Evolutionary conservation across 1,140 invertebrate genomes (phyloP).

Genomic region (Drosophila burlai): DNA sequence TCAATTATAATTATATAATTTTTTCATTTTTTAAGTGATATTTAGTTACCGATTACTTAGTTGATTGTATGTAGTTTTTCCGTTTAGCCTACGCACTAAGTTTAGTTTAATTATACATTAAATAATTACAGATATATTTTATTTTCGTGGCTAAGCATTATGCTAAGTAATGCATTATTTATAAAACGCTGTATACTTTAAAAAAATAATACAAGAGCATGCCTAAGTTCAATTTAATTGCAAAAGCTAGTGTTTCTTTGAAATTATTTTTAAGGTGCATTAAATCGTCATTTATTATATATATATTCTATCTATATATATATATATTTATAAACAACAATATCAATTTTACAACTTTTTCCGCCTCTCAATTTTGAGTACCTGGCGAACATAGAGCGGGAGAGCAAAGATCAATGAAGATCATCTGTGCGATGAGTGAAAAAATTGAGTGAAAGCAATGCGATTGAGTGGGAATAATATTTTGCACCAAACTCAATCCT

Average conservation of each 20-base stretch:
- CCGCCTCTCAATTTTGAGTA: no score
- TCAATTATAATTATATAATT: conserved; percentile 38
- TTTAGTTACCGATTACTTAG: conserved; percentile 63
- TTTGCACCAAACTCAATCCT: no score
- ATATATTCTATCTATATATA: no score
- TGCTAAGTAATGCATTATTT: conserved; percentile 63
- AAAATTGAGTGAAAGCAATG: no score
- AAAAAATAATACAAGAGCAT: conserved; percentile 66
- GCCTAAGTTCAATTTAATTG: conserved; percentile 59
- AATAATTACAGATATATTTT: conserved; percentile 36
- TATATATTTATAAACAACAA: no score
- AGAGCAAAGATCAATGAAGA: no score
- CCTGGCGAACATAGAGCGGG: no score
- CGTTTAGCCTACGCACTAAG: conserved; percentile 69
- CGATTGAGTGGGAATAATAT: no score
- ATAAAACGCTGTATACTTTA: conserved; percentile 63
- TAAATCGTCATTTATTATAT: no score
- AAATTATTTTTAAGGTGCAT: no score
- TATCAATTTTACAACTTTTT: no score
- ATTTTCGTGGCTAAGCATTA: conserved; percentile 56
- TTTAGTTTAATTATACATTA: conserved; percentile 52
- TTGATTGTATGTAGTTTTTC: conserved; percentile 71
- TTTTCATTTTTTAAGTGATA: conserved; percentile 71
- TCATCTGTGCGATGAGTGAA: no score
- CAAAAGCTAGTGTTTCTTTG: neutral